Evolutionary conservation across 2,888 invertebrate genomes (phyloP), one percentile per base, ranked within the genome.

Genomic region (Meliscaeva auricollis): DNA sequence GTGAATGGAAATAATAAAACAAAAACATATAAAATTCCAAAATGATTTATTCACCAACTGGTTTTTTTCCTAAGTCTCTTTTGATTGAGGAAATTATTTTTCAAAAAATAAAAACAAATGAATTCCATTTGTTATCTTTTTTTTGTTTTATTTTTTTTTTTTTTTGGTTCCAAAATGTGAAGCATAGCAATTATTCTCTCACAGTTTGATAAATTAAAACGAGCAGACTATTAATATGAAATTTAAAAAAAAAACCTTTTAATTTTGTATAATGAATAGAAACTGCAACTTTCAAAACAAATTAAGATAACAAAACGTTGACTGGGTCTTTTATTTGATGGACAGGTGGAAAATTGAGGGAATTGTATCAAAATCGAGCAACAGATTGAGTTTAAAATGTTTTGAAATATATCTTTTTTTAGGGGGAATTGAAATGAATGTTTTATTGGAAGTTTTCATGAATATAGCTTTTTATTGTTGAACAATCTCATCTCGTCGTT

Each of bases 261-360:
- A 60, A 68, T 74, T 79, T 66, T 4, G n/a, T 15, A 30, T 60
- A 74, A 68, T 79, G 58, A 68, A 79, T 68, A 60, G 79, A 68
- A 73, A 79, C 58, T 68, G 66, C 56, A 58, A 72, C 73, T 78
- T 78, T 78, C 41, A 72, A 78, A 58, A 44, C 38, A 44, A 73
- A 73, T 73, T 73, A 41, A 68, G 74, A 74, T 79, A 79, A 66
- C 44, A 60, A 50, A 32, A 60, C 54, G 64, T 64, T 54, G 6
- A 60, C 44, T 46, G 41, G 44, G 20, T 20, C 9, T 22, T 22
- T 68, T 22, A 11, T 68, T 62, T 64, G 77, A 70, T 70, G n/a
- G 56, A 75, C 64, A 56, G 26, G 44, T 56, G 54, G 60, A 17
- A 30, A 46, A 46, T 64, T 13, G 17, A 44, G 8, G 17, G 46